Conservation (phyloP, 2,888 invertebrate genomes). For the Ormyrus labotus region DNA sequence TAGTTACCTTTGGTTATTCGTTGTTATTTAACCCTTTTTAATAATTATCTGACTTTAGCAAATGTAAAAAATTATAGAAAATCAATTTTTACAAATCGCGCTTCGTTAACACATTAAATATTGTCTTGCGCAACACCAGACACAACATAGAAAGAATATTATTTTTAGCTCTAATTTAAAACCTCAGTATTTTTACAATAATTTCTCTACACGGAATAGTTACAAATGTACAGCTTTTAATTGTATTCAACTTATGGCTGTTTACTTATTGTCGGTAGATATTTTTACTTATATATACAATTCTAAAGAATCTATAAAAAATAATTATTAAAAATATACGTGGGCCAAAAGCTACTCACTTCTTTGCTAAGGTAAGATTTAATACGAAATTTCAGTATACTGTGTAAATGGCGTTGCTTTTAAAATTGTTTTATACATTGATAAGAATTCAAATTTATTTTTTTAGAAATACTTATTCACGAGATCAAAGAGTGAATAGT, state of each 20-base stretch:
- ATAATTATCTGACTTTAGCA: slow-evolving; percentile 1
- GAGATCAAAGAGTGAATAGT: neutral
- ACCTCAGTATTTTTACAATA: slow-evolving; percentile 21
- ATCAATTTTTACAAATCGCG: neutral
- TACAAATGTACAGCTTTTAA: slow-evolving; percentile 9
- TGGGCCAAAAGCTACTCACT: neutral
- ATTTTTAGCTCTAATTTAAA: neutral
- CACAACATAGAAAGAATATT: slow-evolving; percentile 1
- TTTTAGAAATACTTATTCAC: neutral
- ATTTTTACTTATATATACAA: slow-evolving; percentile 38
- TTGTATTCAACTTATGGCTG: slow-evolving; percentile 10
- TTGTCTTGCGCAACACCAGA: slow-evolving; percentile 26
- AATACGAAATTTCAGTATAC: neutral
- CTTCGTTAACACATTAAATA: slow-evolving; percentile 28
- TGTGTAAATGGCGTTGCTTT: neutral
- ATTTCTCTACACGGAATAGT: neutral
- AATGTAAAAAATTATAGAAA: slow-evolving; percentile 22
- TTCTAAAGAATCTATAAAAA: slow-evolving; percentile 24
- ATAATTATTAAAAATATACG: slow-evolving; percentile 14
- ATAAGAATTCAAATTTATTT: too few relatives aligned
- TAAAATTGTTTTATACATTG: too few relatives aligned
- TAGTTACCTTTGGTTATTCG: slow-evolving; percentile 5
- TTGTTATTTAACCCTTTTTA: slow-evolving; percentile 31
- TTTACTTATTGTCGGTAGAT: slow-evolving; percentile 51
- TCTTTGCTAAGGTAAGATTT: too few relatives aligned